Evolutionary conservation across 2,113 vertebrate genomes (phyloP).

Genomic region (Bos taurus): DNA sequence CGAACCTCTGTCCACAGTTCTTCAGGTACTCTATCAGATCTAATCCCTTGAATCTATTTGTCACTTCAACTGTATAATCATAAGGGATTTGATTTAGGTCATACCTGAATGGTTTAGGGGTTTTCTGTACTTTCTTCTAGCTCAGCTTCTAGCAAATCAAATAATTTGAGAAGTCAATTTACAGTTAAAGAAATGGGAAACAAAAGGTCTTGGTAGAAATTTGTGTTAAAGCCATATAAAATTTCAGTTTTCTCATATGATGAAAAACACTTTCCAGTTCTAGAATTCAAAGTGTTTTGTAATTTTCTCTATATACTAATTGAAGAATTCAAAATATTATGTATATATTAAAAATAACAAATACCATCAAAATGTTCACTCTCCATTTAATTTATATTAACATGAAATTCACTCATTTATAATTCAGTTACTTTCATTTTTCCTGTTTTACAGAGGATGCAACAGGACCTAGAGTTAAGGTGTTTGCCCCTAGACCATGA

Average conservation of each 20-base stretch:
- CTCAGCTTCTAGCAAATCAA: background rate
- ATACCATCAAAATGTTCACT: background rate
- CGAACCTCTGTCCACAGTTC: background rate
- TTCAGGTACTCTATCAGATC: background rate
- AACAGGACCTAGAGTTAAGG: background rate
- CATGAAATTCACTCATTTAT: background rate
- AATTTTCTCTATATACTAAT: background rate
- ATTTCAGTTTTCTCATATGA: background rate
- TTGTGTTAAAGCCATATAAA: background rate
- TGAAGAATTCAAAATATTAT: background rate
- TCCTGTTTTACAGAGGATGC: background rate
- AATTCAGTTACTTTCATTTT: background rate
- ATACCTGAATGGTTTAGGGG: background rate
- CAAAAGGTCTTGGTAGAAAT: background rate
- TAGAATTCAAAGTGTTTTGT: background rate
- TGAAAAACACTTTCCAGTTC: background rate
- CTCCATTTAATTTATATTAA: background rate
- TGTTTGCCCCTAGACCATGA: background rate
- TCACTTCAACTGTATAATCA: background rate
- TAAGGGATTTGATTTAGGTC: background rate
- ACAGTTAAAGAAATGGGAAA: background rate
- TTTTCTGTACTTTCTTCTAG: accelerated
- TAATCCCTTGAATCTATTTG: background rate
- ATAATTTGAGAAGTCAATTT: background rate
- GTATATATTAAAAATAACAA: background rate